Evolutionary conservation across 2,113 vertebrate species (phyloP).

Genomic region (Actenoides lindsayi): DNA sequence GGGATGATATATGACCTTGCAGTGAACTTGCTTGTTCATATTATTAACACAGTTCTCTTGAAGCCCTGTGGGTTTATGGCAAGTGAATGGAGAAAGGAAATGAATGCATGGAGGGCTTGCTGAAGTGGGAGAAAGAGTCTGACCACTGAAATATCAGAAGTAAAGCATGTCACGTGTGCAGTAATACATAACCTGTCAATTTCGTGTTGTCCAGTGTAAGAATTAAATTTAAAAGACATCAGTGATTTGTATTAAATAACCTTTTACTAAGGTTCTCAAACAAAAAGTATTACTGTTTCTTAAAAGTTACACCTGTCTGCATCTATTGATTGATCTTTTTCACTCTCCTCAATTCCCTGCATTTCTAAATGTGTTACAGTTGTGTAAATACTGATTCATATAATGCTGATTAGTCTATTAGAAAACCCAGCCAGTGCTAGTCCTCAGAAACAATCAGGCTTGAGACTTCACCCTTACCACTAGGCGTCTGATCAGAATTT

Average conservation of each 20-base stretch:
- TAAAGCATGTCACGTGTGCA: rapidly evolving
- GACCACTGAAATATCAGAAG: neutral
- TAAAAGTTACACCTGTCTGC: neutral
- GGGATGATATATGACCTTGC: neutral
- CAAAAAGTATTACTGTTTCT: neutral
- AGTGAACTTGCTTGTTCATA: neutral
- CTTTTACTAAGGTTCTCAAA: neutral
- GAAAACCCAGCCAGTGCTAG: neutral
- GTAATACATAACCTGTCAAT: neutral
- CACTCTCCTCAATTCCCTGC: neutral
- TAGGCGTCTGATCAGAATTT: neutral
- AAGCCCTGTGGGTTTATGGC: neutral
- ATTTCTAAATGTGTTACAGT: neutral
- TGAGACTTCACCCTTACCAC: neutral
- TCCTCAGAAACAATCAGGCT: neutral
- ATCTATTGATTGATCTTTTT: neutral
- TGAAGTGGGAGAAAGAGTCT: neutral
- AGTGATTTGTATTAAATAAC: neutral
- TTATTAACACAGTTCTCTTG: neutral
- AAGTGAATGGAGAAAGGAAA: neutral
- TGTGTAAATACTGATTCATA: neutral
- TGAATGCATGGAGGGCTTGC: neutral
- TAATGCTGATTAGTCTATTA: neutral
- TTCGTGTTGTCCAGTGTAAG: neutral
- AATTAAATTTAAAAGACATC: neutral